A percentile compares a stretch with the other conserved stretches of the same genome.
Evolutionary conservation across 2,113 vertebrate species (phyloP).

Genomic region (Cyprinodon tularosa): DNA sequence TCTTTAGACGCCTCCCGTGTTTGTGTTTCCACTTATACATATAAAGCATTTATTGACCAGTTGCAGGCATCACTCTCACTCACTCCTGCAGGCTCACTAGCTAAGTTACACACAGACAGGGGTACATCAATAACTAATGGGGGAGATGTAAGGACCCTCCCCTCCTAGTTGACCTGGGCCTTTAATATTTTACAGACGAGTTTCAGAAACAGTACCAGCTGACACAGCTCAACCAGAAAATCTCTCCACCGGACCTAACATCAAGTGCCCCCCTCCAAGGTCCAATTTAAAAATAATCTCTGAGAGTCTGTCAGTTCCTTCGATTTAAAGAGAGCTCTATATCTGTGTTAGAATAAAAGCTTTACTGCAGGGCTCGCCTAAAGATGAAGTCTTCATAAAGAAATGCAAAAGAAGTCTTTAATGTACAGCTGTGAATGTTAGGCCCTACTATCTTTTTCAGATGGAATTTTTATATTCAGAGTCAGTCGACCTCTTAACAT

Average conservation of each 20-base stretch:
- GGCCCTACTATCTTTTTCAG: too few species aligned
- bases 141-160: constrained; percentile 45
- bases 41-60: background rate
- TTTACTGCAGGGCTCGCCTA: background rate
- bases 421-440: background rate
- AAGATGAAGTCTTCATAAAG: background rate
- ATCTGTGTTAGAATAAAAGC: background rate
- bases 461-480: too few species aligned
- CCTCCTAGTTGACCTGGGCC: constrained; percentile 55
- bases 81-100: constrained; percentile 42
- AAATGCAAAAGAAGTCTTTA: background rate
- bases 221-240: constrained; percentile 52
- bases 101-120: constrained; percentile 51
- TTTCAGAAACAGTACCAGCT: constrained; percentile 39
- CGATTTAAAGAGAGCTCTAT: constrained; percentile 9
- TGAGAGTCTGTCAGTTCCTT: constrained; percentile 22
- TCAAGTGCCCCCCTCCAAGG: constrained; percentile 33
- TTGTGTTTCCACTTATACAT: background rate
- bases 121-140: constrained; percentile 69
- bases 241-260: constrained; percentile 30
- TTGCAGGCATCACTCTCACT: constrained; percentile 11
- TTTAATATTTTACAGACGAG: constrained; percentile 70
- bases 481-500: too few species aligned
- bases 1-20: background rate
- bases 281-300: constrained; percentile 50